Evolutionary conservation across 2,113 vertebrate species (phyloP), one percentile per base, ranked within the genome.

Genomic region (Apodemus sylvaticus): DNA sequence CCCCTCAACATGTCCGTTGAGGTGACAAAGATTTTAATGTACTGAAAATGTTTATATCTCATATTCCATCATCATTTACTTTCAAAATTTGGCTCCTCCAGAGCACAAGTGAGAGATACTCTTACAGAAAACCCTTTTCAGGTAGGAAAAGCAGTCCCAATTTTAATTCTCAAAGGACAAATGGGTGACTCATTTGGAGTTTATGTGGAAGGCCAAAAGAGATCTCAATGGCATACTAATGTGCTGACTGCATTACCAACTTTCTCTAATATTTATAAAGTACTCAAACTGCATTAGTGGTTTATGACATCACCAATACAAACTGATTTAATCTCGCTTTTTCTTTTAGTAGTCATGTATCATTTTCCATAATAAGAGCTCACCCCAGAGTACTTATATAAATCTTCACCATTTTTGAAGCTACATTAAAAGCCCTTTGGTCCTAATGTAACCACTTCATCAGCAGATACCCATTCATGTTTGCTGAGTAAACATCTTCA

Each of bases 341-440:
- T 87, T 78, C 51, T 62, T 90, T 96, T 62, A 74, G 82, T 51
- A 55, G 58, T 51, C 93, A 94, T 45, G 31, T 66, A 89, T 94
- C 95, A 29, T 7, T 62, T 29, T 86, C 73, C 87, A 93, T 95
- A 95, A 90, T 78, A 95, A 97, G 19, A 96, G 26, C 22, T 88
- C 31, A 88, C 60, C 48, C 79, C 51, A 17, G 34, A 88, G 60
- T 45, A 93, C 39, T 45, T 79, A 58, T 68, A 97, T 91, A 98
- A 98, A 97, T 89, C 94, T 55, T 94, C 95, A 94, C 87, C 85
- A 82, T 29, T 92, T 97, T 94, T 86, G 66, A 77, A 64, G 64
- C 42, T 79, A 73, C 36, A 83, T 96, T 97, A 94, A 94, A 94
- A 89, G 90, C 29, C 71, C 76, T 95, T 48, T n/a, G 19, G 79